Evolutionary conservation across 2,797 vertebrate species (phyloP).

Genomic region (Centropyge bicolor): DNA sequence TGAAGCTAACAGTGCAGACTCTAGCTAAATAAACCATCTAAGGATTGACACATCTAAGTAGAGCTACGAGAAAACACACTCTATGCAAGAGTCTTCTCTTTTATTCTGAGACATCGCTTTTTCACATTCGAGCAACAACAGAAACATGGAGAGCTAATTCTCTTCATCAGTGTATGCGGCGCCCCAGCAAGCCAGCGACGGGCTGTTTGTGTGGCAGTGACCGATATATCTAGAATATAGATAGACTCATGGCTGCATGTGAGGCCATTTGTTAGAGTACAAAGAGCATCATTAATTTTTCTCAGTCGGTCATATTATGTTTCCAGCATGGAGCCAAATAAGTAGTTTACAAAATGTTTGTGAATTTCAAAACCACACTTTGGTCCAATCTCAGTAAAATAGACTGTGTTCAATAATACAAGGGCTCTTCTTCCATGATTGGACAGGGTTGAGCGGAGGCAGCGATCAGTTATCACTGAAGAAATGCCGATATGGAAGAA

Average conservation of each 20-base stretch:
- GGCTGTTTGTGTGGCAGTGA: constrained; percentile 43
- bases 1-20: constrained; percentile 77
- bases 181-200: constrained; percentile 31
- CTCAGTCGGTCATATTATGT: constrained; percentile 27
- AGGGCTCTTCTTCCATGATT: constrained; percentile 9
- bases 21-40: constrained; percentile 82
- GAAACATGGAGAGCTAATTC: constrained; percentile 54
- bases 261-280: constrained; percentile 55
- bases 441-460: constrained; percentile 3
- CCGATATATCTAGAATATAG: constrained; percentile 55
- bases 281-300: constrained; percentile 53
- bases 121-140: constrained; percentile 61
- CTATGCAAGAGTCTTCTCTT: constrained; percentile 52
- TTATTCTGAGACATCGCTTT: constrained; percentile 64
- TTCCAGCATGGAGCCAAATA: constrained; percentile 47
- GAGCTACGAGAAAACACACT: constrained; percentile 72
- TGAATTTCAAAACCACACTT: constrained; percentile 47
- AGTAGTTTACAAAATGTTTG: constrained; percentile 47
- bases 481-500: constrained; percentile 4
- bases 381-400: constrained; percentile 41
- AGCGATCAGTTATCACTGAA: constrained; percentile 24
- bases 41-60: constrained; percentile 78
- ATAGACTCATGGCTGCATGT: constrained; percentile 50
- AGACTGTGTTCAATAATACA: constrained; percentile 15
- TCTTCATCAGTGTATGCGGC: constrained; percentile 44